Conservation (phyloP, 2,797 vertebrate genomes). For the Pipistrellus kuhlii region DNA sequence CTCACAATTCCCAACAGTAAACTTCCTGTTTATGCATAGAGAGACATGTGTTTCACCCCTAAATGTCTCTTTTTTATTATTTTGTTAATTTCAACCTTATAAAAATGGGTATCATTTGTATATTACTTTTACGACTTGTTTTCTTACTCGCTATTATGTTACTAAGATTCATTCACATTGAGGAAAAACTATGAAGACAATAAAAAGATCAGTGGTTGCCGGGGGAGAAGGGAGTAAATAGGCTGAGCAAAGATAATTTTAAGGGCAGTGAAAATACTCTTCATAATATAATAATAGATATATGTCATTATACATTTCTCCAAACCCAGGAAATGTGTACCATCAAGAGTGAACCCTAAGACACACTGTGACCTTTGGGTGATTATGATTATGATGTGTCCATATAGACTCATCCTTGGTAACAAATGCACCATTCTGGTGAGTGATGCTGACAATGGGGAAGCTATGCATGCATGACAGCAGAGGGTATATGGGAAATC, state of each 20-base stretch:
- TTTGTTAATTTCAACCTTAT: constrained; percentile 12
- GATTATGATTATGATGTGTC: neutral
- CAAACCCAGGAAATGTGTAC: neutral
- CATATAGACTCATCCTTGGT: neutral
- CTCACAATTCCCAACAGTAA: neutral
- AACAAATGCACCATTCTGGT: neutral
- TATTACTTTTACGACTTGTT: constrained; percentile 18
- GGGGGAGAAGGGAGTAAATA: neutral
- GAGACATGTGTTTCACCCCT: neutral
- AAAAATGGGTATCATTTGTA: neutral
- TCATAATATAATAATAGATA: neutral
- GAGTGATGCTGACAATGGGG: neutral
- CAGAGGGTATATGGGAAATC: neutral
- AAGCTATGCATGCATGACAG: neutral
- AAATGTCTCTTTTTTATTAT: neutral
- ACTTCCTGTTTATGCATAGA: neutral
- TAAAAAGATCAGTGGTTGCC: neutral
- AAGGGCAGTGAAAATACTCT: neutral
- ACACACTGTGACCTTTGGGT: neutral
- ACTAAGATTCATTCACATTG: neutral
- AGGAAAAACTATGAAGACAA: neutral
- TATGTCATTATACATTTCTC: neutral
- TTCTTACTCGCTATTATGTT: constrained; percentile 10
- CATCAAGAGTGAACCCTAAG: neutral
- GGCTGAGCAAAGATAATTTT: neutral